Conservation (phyloP, 2,888 invertebrate genomes). For the Keiferia lycopersicella region DNA sequence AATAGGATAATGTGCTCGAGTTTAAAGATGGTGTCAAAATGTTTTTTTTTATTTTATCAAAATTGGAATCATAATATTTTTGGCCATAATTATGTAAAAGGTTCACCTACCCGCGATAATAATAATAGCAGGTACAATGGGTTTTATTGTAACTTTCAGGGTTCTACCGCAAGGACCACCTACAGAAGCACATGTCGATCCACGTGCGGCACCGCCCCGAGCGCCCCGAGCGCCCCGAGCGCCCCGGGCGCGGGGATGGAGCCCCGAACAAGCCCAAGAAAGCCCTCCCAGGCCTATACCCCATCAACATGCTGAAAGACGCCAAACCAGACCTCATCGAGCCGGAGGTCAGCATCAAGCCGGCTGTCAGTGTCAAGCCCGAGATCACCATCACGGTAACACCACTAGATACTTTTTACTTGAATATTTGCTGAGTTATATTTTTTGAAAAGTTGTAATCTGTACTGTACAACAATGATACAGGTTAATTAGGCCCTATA, state of each 20-base stretch:
- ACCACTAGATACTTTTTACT: too few relatives aligned
- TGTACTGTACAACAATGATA: too few relatives aligned
- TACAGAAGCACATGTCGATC: slow-evolving; percentile 61
- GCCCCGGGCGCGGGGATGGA: neutral
- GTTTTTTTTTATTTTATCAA: too few relatives aligned
- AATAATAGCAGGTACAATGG: too few relatives aligned
- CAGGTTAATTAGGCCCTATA: too few relatives aligned
- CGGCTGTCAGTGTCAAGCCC: slow-evolving; percentile 1
- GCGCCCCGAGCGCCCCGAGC: neutral
- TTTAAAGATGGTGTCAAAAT: too few relatives aligned
- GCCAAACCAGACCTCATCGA: neutral
- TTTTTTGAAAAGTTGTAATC: too few relatives aligned
- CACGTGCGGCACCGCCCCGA: slow-evolving; percentile 53
- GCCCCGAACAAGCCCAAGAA: slow-evolving; percentile 33
- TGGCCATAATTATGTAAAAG: too few relatives aligned
- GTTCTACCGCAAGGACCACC: slow-evolving; percentile 74
- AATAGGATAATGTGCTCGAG: too few relatives aligned
- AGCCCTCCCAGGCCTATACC: slow-evolving; percentile 58
- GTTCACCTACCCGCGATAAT: too few relatives aligned
- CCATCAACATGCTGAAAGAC: slow-evolving; percentile 47
- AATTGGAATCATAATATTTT: too few relatives aligned
- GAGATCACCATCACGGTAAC: slow-evolving; percentile 70
- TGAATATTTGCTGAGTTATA: too few relatives aligned
- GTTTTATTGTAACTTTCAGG: slow-evolving; percentile 43
- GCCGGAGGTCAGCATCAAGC: slow-evolving; percentile 58